These are phyloP conservation scores for Rhodinocichla rosea DNA, from an alignment of 2,113 vertebrate genomes.

Conservation along the genomic window DNA sequence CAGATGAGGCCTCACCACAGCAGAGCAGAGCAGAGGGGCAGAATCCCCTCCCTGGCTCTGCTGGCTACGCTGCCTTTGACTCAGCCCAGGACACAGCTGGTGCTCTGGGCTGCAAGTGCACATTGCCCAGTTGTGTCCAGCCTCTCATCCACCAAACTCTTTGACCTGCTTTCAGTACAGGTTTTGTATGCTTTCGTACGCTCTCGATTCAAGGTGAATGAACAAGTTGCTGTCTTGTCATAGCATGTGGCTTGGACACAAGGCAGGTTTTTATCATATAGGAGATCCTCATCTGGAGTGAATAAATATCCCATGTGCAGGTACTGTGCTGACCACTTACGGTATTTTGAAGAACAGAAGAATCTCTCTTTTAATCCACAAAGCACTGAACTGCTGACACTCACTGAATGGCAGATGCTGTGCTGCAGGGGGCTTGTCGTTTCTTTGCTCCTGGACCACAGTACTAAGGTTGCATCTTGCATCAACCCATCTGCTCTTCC, in stretches of 20 bases:
- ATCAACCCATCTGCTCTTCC: not conserved
- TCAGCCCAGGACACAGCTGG: not conserved
- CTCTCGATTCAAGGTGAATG: not conserved
- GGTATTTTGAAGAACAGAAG: not conserved
- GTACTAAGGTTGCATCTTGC: not conserved
- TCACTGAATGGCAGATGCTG: not conserved
- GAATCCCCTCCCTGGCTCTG: not conserved
- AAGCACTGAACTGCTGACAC: not conserved
- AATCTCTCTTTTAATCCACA: not conserved
- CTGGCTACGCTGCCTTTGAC: not conserved
- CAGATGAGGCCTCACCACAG: not conserved
- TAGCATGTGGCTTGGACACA: not conserved
- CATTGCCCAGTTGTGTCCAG: not conserved
- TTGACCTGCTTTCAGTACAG: not conserved
- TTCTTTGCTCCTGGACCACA: not conserved
- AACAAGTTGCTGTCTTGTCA: not conserved
- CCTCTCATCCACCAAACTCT: not conserved
- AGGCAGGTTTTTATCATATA: not conserved
- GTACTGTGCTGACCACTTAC: not conserved
- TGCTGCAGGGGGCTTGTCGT: not conserved
- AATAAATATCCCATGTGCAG: not conserved
- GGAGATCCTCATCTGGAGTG: not conserved
- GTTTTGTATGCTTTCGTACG: not conserved
- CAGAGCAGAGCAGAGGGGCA: not conserved
- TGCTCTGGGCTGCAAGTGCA: not conserved